Base-by-base conservation (phyloP, 2,888 invertebrate species). In the Fabriciana adippe region DNA sequence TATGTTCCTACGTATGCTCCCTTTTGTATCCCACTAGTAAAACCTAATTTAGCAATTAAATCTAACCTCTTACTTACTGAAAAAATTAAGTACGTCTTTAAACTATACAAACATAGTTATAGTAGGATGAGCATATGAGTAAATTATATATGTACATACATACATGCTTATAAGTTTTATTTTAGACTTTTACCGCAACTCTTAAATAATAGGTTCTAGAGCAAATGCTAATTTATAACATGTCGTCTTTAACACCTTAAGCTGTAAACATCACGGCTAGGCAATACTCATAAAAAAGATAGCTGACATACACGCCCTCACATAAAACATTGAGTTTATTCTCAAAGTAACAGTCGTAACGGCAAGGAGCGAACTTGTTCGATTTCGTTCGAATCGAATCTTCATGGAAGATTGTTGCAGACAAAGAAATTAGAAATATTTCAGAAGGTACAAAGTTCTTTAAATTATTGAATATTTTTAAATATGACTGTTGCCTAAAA, bases 241-340 rank as follows among this genome's bases (percentile, higher is more conserved):
- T 66, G 68, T 68, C 69, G 62, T 35, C 68, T 66, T 47, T 63
- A 69, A 67, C 79, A 79, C 77, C 79, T 78, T 76, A 78, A 75
- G 74, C 77, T 79, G 81, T 81, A 83, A 81, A 83, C 79, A 79
- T 79, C 82, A 80, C 80, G 78, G 78, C 75, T 75, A 77, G 77
- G 78, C 76, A 73, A 73, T 70, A 72, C 70, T 81, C 83, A 78
- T 85, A 86, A 85, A 84, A 85, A 80, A 74, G 73, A 79, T 78
- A 83, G 79, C 82, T 83, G 84, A 81, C 82, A 82, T 80, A 76
- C 75, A 78, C 78, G 79, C 81, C 81, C 74, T 68, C 72, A 70
- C 78, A 82, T 87, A 86, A 87, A 85, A 81, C 78, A 81, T 78
- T 71, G 79, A 86, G 84, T 87, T 86, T 87, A 88, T 87, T 81